phyloP scores from a whole-genome alignment of 2,888 invertebrate species.

The Proisotoma minuta region DNA sequence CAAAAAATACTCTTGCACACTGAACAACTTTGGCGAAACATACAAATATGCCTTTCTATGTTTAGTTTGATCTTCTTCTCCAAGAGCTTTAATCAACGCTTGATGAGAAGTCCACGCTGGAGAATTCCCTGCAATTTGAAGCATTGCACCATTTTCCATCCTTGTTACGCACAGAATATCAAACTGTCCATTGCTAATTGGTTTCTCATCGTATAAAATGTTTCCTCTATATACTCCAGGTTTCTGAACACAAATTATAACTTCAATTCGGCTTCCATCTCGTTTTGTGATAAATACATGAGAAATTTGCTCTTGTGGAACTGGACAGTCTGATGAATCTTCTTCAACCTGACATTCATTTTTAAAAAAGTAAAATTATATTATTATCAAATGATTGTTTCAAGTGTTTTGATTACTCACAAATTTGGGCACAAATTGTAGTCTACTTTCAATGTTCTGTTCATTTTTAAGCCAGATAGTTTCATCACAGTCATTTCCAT shows the following conservation, averaged over 20 bases:
- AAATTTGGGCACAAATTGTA: constrained; percentile 8
- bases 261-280: constrained; percentile 31
- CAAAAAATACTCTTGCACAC: constrained; percentile 40
- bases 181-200: constrained; percentile 43
- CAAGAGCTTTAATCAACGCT: constrained; percentile 18
- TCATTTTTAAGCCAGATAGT: background rate
- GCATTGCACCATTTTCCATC: constrained; percentile 37
- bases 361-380: background rate
- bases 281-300: constrained; percentile 19
- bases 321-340: background rate
- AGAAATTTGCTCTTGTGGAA: background rate
- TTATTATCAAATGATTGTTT: background rate
- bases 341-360: constrained; percentile 1
- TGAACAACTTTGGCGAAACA: constrained; percentile 35
- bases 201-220: constrained; percentile 32
- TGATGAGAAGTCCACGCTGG: constrained; percentile 40
- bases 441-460: background rate
- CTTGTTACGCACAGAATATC: constrained; percentile 41
- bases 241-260: constrained; percentile 32
- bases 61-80: constrained; percentile 33
- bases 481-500: constrained; percentile 39
- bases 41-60: constrained; percentile 39
- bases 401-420: background rate
- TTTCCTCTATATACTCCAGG: constrained; percentile 40
- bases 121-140: constrained; percentile 31